Base-by-base conservation (phyloP, 2,113 vertebrate genomes). In the Limanda limanda region DNA sequence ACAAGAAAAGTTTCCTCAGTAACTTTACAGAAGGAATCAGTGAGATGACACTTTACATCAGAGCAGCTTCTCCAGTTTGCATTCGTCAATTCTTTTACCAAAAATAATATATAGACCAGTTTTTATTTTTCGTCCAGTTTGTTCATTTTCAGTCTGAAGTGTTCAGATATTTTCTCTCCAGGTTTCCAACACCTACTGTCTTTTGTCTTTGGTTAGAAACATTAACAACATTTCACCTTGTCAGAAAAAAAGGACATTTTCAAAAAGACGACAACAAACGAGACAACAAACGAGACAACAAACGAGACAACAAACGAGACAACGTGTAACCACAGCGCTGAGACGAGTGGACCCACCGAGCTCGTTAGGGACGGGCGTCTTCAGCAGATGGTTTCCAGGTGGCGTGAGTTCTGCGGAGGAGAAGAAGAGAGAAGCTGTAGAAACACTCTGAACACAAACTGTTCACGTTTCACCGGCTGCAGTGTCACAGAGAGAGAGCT, bases 321-420 rank as follows among this genome's bases (percentile, higher is more conserved):
- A 10, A 4, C 8, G 18, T 31, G 27, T 31, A 31, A n/a, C 4
- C 4, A 47, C 14, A 25, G 31, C 63, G 1, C 24, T 15, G 20
- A 66, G 20, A 69, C 11, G 14, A 45, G 20, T 4, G 31, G 18
- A 84, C 90, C 68, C 79, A 93, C 92, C 92, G 11, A 81, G 76
- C 55, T 78, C 64, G 80, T 68, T 81, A 60, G 76, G 31, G 54
- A 17, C 17, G 0, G 58, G 25, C 52, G 40, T 24, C 66, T 91
- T 94, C 92, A 95, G 87, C 94, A 95, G 86, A 95, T 95, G 88
- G 94, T 95, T 85, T 95, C 94, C 4, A 95, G 92, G 74, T 95
- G 94, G 79, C 94, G 91, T 13, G 92, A 93, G 89, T 93, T 95
- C 93, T 95, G 89, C 20, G 35, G 81, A 18, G 51, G 51, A n/a